A percentile compares a stretch with the other conserved stretches of the same genome.
Conservation (phyloP, 2,113 vertebrate species). For the Hydropotes inermis region DNA sequence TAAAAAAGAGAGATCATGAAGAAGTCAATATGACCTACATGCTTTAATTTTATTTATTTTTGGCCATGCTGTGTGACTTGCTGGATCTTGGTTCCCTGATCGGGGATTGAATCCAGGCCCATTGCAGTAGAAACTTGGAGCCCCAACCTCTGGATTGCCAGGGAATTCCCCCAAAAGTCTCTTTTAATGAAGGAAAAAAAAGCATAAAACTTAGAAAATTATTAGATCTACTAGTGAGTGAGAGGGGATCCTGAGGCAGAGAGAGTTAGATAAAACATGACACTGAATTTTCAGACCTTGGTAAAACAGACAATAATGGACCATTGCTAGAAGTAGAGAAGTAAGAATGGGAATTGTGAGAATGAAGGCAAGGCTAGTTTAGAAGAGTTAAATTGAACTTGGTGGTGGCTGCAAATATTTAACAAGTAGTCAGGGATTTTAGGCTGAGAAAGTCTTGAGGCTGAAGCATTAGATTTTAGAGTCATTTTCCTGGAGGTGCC, state of each 20-base stretch:
- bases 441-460: neutral
- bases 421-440: neutral
- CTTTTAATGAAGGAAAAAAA: neutral
- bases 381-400: neutral
- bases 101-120: neutral
- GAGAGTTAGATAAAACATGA: neutral
- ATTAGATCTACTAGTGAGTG: neutral
- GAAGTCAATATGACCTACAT: neutral
- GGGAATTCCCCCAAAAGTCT: neutral
- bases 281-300: neutral
- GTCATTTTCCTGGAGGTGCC: neutral
- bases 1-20: neutral
- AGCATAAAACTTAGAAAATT: neutral
- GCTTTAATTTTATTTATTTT: neutral
- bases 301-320: neutral
- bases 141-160: neutral
- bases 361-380: neutral
- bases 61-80: neutral
- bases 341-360: neutral
- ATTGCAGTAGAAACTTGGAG: neutral
- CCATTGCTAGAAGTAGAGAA: neutral
- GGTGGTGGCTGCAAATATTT: neutral
- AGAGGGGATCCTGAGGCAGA: neutral
- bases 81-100: neutral
- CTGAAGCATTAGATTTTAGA: neutral